Base-by-base conservation (phyloP, 1,140 invertebrate genomes). In the Drosophila dunni region DNA sequence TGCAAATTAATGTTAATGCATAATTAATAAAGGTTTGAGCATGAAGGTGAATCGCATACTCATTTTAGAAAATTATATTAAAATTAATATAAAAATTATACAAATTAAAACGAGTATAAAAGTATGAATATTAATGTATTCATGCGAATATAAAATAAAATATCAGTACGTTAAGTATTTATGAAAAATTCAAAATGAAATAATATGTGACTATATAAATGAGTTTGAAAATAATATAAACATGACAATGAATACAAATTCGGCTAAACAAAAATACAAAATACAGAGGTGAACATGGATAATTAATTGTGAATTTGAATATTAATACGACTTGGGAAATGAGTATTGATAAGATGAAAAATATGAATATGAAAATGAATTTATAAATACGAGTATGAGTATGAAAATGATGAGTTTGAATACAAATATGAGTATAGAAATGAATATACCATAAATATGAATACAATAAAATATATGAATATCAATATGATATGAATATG, bases 351-450 rank as follows among this genome's bases (percentile, higher is more conserved):
- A 33, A 13, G 11, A 33, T 13, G 2, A 13, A 2, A 7, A 11
- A 33, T 13, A 51, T 51, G 24, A 29, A 48, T 48, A 48, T 48
- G 46, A 48, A 48, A 20, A 48, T 24, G 20, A 38, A 38, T 38
- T 38, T 9, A 38, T 38, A 38, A 3, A 36, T 38, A 10, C 24
- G 17, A 29, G 9, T 48, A 48, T 48, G 46, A 48, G 17, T 10
- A 20, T 50, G 20, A 50, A 34, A 2, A 51, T 15, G 29, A 34
- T 48, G 24, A 29, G 24, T 29, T 29, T 29, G 46, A 40, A 40
- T 40, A 40, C 10, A 11, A 40, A n/a, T 40, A 40, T 20, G 17
- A 20, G 17, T 20, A 20, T 20, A 20, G 2, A 20, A 20, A 10
- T 40, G 38, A 38, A 8, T 38, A 38, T 38, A 38, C 36, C 9